Base-by-base conservation (phyloP, 2,113 vertebrate species). In the Notarius quadriscutis region DNA sequence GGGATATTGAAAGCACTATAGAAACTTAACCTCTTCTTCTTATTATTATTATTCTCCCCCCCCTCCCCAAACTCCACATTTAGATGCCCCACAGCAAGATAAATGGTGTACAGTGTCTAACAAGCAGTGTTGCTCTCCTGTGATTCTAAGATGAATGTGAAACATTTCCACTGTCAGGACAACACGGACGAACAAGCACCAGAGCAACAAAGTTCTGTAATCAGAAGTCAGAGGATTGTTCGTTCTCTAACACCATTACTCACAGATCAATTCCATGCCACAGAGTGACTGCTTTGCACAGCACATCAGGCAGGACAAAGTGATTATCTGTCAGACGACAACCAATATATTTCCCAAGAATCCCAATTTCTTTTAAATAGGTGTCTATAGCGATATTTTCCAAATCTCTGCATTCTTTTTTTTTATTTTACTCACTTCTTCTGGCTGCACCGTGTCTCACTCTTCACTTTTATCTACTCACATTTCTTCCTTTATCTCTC, bases 361-460 rank as follows among this genome's bases (percentile, higher is more conserved):
- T 75, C 62, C 48, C 67, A 34, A 69, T 89, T 27, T 81, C 57
- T 58, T 71, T 82, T 53, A 82, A 85, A 80, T 17, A n/a, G 58
- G n/a, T 71, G 84, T 81, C 77, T 86, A 90, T 84, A 67, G 67
- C 41, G 48, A 69, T 87, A 63, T 87, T 69, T 87, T 63, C 86
- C 58, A 30, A 53, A 8, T 55, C 25, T 63, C 17, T 22, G 25
- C 51, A 41, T 30, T 81, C 51, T 55, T 11, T 34, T 1, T 14
- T 85, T 18, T 78, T 84, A 11, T 77, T 53, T 81, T 27, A 53
- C 58, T 12, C 4, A 20, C 30, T 48, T 14, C n/a, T 57, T 53
- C 18, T 62, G 57, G 34, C 6, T 81, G 7, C 41, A 53, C 53
- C 11, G 53, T 77, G 8, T 60, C 20, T 84, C 25, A 48, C 51